A percentile compares a stretch with the other conserved stretches of the same genome.
These are phyloP conservation scores for Siderastrea siderea DNA, from an alignment of 92 coral and sea anemone species.

Conservation along the genomic window DNA sequence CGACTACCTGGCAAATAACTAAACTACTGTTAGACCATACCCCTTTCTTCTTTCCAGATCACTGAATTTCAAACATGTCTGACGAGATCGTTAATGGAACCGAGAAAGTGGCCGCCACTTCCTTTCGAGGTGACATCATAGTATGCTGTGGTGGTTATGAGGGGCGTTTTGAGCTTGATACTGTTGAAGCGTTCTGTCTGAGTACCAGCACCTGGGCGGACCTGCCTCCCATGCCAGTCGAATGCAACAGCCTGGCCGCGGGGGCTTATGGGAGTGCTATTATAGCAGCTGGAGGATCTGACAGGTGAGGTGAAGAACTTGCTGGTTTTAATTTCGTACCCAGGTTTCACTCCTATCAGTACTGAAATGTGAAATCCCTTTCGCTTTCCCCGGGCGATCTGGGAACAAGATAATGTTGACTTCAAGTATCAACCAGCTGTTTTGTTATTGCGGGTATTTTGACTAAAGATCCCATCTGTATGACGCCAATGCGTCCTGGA, in stretches of 20 bases:
- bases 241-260: conserved; percentile 84
- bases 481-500: too few relatives aligned
- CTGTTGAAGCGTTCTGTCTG: conserved; percentile 75
- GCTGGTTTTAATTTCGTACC: too few relatives aligned
- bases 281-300: conserved; percentile 81
- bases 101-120: conserved; percentile 59
- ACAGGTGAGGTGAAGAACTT: conserved; percentile 31
- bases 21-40: too few relatives aligned
- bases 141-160: conserved; percentile 86
- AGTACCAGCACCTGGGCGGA: conserved; percentile 71
- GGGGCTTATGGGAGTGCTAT: conserved; percentile 76
- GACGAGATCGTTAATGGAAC: conserved; percentile 48
- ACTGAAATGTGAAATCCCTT: too few relatives aligned
- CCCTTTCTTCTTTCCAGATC: background rate
- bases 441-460: too few relatives aligned
- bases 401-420: too few relatives aligned
- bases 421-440: too few relatives aligned
- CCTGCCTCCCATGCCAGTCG: conserved; percentile 79
- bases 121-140: conserved; percentile 79
- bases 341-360: too few relatives aligned
- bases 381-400: too few relatives aligned
- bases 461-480: too few relatives aligned
- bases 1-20: too few relatives aligned
- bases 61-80: conserved; percentile 3
- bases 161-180: conserved; percentile 73